These are phyloP conservation scores for Okamejei kenojei DNA, from an alignment of 2,797 vertebrate genomes.

Conservation along the genomic window DNA sequence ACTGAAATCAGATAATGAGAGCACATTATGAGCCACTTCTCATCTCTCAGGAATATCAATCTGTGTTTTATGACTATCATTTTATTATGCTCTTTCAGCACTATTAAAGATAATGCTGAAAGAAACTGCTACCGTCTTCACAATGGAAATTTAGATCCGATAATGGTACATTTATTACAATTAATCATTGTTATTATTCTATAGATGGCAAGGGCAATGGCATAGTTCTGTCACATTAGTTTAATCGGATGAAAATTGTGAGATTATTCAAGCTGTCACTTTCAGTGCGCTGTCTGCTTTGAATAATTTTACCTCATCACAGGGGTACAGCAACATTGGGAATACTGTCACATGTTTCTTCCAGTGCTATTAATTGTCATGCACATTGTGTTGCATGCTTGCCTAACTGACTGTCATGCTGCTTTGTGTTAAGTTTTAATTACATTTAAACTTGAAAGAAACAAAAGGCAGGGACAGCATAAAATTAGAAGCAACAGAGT, in stretches of 20 bases:
- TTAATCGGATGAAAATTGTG: not conserved
- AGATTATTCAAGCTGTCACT: slow-evolving; percentile 2
- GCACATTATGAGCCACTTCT: not conserved
- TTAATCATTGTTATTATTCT: slow-evolving; percentile 23
- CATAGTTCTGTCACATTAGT: not conserved
- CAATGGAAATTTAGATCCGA: not conserved
- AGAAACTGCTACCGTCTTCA: not conserved
- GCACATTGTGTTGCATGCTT: not conserved
- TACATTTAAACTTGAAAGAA: not conserved
- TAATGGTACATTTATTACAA: slow-evolving; percentile 8
- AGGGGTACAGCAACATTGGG: not conserved
- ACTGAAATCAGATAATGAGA: not conserved
- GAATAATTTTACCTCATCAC: not conserved
- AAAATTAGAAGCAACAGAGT: not conserved
- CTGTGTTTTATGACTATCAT: not conserved
- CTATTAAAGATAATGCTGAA: not conserved
- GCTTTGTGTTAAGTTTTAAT: slow-evolving; percentile 14
- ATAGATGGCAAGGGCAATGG: not conserved
- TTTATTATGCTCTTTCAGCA: not conserved
- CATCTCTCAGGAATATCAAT: not conserved
- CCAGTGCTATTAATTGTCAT: not conserved
- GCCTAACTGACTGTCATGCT: not conserved
- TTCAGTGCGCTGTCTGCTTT: not conserved
- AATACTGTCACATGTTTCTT: not conserved
- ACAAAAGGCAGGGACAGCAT: not conserved